Evolutionary conservation across 2,113 vertebrate species (phyloP).

Genomic region (Eidolon helvum): DNA sequence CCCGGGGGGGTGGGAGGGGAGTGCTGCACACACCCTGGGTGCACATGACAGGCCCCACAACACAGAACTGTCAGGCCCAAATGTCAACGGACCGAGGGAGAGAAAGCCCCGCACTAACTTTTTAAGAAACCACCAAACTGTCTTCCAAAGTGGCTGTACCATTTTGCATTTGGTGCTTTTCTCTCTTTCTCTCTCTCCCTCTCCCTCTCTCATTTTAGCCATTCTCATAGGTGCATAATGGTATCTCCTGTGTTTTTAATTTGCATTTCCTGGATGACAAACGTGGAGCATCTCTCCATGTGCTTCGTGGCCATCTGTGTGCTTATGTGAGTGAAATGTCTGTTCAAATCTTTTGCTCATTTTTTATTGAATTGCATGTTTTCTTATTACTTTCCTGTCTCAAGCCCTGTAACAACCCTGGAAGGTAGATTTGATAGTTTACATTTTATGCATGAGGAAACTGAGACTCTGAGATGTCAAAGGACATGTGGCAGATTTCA

Average conservation of each 20-base stretch:
- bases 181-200: background rate
- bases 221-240: background rate
- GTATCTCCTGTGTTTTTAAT: no score
- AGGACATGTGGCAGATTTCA: background rate
- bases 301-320: background rate
- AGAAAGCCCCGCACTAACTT: background rate
- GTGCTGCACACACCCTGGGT: background rate
- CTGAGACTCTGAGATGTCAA: background rate
- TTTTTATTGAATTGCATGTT: background rate
- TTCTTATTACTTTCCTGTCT: background rate
- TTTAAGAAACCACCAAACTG: background rate
- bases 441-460: background rate
- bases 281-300: background rate
- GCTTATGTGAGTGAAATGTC: background rate
- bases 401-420: background rate
- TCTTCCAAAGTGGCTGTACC: background rate
- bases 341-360: background rate
- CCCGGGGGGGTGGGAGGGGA: background rate
- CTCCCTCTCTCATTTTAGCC: background rate
- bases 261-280: background rate
- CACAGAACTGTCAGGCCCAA: background rate
- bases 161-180: background rate
- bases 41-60: fast-evolving
- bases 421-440: background rate
- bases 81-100: background rate